Evolutionary conservation across 2,113 vertebrate species (phyloP).

Genomic region (Chrysochloris asiatica): DNA sequence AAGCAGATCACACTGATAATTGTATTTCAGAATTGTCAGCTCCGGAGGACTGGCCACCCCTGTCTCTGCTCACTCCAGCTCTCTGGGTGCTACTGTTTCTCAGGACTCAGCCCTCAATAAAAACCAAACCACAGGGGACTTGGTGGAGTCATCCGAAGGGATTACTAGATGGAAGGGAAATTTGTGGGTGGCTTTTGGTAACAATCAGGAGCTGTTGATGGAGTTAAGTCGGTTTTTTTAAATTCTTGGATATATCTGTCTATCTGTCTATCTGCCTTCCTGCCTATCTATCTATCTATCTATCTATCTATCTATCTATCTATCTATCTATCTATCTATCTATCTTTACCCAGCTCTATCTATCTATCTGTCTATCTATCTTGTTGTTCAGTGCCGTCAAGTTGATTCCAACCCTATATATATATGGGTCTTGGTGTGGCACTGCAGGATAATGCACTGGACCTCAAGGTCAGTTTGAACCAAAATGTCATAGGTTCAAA

Average conservation of each 20-base stretch:
- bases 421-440: too few species aligned
- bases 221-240: slow-evolving; percentile 89
- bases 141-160: slow-evolving; percentile 89
- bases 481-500: too few species aligned
- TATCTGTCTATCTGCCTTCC: too few species aligned
- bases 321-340: too few species aligned
- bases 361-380: too few species aligned
- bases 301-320: too few species aligned
- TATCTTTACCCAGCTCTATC: too few species aligned
- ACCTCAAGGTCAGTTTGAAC: too few species aligned
- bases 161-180: slow-evolving; percentile 95
- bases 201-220: slow-evolving; percentile 93
- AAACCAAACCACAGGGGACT: slow-evolving; percentile 91
- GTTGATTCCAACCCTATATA: too few species aligned
- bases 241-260: slow-evolving; percentile 66
- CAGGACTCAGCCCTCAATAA: slow-evolving; percentile 87
- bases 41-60: slow-evolving; percentile 90
- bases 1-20: slow-evolving; percentile 98
- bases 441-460: too few species aligned
- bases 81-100: slow-evolving; percentile 90
- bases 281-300: background rate
- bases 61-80: slow-evolving; percentile 88
- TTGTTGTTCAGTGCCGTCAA: too few species aligned
- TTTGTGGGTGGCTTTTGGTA: slow-evolving; percentile 93
- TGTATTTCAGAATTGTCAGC: slow-evolving; percentile 97